phyloP scores from a whole-genome alignment of 2,113 vertebrate species.

The Girardinichthys multiradiatus region DNA sequence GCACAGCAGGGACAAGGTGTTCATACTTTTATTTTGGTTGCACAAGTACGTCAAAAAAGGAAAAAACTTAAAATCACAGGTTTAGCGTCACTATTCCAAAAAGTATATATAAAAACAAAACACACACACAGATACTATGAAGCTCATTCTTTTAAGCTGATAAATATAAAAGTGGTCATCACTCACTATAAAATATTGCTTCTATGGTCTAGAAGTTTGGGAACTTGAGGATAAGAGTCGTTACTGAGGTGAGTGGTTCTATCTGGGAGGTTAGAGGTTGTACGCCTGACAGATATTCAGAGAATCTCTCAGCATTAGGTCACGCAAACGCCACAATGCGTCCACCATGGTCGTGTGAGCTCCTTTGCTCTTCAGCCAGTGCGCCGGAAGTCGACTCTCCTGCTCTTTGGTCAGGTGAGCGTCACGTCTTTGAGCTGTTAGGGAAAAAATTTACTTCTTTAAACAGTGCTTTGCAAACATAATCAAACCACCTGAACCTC shows the following conservation, averaged over 20 bases:
- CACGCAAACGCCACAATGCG: conserved; percentile 94
- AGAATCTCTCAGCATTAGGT: conserved; percentile 96
- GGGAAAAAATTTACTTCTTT: conserved; percentile 13
- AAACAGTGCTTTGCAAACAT: neutral
- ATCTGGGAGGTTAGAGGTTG: conserved; percentile 89
- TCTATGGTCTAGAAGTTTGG: conserved; percentile 63
- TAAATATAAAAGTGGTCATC: conserved; percentile 78
- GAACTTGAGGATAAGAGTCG: conserved; percentile 54
- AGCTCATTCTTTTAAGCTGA: conserved; percentile 67
- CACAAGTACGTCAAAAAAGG: conserved; percentile 56
- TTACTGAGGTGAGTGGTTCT: conserved; percentile 62
- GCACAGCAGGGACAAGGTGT: conserved; percentile 3
- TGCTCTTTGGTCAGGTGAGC: conserved; percentile 94
- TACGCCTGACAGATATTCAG: conserved; percentile 95
- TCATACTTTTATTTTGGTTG: conserved; percentile 60
- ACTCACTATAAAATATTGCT: conserved; percentile 80
- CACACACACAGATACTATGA: conserved; percentile 51
- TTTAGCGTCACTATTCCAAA: conserved; percentile 59
- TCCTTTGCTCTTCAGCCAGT: conserved; percentile 98
- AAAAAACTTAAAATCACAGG: conserved; percentile 43
- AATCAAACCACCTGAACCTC: neutral
- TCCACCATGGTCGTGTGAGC: conserved; percentile 98
- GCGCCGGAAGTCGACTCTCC: conserved; percentile 92
- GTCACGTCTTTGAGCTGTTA: conserved; percentile 89
- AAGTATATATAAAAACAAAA: conserved; percentile 52